Percentiles rank a stretch among this genome's conserved stretches.
These are phyloP conservation scores for Embidobia sp. DNA, from an alignment of 2,888 invertebrate species.

Conservation along the genomic window DNA sequence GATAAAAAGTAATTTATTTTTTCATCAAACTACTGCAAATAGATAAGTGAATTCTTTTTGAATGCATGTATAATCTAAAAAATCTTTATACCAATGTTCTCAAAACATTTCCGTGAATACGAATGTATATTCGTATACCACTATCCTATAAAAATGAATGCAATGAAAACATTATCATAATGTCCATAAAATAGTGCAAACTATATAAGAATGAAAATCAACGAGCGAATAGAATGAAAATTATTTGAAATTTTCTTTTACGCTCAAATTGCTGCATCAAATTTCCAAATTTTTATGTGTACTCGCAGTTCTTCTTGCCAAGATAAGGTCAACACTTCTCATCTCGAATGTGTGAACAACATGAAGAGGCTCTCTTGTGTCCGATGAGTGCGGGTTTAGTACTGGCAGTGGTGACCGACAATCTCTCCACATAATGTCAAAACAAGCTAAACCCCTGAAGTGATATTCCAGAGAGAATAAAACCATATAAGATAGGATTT, in stretches of 20 bases:
- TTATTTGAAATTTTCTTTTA: neutral
- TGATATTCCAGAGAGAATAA: conserved; percentile 1
- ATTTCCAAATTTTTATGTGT: conserved; percentile 13
- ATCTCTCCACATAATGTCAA: conserved; percentile 18
- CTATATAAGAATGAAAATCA: neutral
- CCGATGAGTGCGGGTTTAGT: conserved; percentile 24
- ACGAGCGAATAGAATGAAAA: neutral
- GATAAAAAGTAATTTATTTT: too few species aligned
- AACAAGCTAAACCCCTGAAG: conserved; percentile 19
- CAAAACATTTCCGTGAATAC: too few species aligned
- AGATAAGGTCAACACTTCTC: conserved; percentile 29
- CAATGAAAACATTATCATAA: too few species aligned
- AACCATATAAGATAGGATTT: neutral
- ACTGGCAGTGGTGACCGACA: conserved; percentile 18
- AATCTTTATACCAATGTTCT: too few species aligned
- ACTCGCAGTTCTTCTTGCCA: conserved; percentile 3
- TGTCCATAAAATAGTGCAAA: too few species aligned
- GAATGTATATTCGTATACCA: too few species aligned
- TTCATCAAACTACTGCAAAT: too few species aligned
- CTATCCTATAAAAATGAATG: too few species aligned
- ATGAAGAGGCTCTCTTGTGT: conserved; percentile 14
- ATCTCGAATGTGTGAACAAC: conserved; percentile 39
- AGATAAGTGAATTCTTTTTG: too few species aligned
- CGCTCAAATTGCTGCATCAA: neutral
- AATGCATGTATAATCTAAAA: too few species aligned